Conservation (phyloP, 2,797 vertebrate species). For the Dermochelys coriacea region DNA sequence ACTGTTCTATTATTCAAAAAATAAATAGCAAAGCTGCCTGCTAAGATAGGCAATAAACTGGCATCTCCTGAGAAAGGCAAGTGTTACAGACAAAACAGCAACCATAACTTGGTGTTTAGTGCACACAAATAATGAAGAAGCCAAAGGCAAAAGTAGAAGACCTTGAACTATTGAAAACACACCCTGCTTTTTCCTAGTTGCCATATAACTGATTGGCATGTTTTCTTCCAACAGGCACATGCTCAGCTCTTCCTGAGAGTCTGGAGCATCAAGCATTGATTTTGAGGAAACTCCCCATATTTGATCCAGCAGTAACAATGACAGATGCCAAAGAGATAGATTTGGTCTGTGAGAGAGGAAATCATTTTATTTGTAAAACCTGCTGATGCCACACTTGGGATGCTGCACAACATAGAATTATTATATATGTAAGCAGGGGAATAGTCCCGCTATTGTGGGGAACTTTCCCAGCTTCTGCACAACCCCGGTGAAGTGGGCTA, state of each 20-base stretch:
- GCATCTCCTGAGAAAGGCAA: slow-evolving; percentile 13
- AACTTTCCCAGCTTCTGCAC: no score
- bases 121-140: neutral
- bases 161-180: neutral
- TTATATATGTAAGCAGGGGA: neutral
- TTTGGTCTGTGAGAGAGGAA: neutral
- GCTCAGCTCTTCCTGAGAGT: neutral
- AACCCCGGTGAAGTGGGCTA: no score
- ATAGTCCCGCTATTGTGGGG: no score
- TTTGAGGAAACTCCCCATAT: neutral
- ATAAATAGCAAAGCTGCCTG: slow-evolving; percentile 51
- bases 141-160: neutral
- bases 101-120: slow-evolving; percentile 16
- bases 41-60: slow-evolving; percentile 59
- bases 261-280: neutral
- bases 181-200: neutral
- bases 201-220: neutral
- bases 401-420: accelerated
- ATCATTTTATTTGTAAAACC: accelerated
- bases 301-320: neutral
- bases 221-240: neutral
- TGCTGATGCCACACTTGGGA: neutral
- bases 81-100: slow-evolving; percentile 36
- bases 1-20: slow-evolving; percentile 18
- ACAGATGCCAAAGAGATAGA: neutral